Conservation (phyloP, 2,113 vertebrate species). For the Asarcornis scutulata region DNA sequence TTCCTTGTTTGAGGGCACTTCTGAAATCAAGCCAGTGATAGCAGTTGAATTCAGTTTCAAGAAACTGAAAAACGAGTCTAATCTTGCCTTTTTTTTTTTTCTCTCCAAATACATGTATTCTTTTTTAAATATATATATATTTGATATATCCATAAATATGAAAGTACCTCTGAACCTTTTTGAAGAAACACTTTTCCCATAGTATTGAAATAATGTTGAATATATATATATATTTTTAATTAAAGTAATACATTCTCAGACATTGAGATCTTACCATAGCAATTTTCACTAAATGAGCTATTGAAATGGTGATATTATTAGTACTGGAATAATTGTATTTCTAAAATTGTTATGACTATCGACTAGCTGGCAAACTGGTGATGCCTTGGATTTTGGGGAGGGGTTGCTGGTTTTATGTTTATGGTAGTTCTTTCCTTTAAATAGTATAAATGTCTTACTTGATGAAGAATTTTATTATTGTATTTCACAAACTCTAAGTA, state of each 20-base stretch:
- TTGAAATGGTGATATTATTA: background rate
- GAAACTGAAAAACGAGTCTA: background rate
- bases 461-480: background rate
- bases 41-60: background rate
- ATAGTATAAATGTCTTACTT: background rate
- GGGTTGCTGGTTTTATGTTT: background rate
- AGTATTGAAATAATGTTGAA: background rate
- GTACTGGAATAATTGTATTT: background rate
- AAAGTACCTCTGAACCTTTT: background rate
- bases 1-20: background rate
- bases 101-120: too few species aligned
- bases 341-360: background rate
- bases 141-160: background rate
- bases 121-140: background rate
- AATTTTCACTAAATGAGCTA: background rate
- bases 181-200: background rate
- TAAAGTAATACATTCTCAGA: constrained; percentile 14
- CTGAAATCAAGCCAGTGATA: background rate
- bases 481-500: constrained; percentile 19
- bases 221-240: background rate
- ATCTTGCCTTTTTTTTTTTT: background rate
- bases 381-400: background rate
- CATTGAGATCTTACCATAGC: background rate
- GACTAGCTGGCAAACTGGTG: background rate
- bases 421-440: background rate